These are phyloP conservation scores for Phasia obesa DNA, from an alignment of 2,888 invertebrate species.

Conservation along the genomic window DNA sequence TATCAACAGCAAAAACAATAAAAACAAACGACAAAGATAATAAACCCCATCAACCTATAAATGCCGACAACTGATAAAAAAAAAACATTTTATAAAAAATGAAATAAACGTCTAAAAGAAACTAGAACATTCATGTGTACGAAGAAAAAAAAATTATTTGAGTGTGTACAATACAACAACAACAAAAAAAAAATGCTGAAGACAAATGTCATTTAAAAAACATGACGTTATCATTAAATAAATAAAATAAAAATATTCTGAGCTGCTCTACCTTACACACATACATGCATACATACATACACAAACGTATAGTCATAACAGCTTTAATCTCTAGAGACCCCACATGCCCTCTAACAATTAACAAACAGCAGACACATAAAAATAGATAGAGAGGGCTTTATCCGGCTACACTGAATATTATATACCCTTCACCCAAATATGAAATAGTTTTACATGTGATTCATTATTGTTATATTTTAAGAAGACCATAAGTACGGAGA, in stretches of 20 bases:
- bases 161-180: not conserved
- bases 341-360: too few species aligned
- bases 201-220: constrained; percentile 62
- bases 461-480: too few species aligned
- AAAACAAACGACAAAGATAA: constrained; percentile 26
- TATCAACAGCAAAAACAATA: constrained; percentile 19
- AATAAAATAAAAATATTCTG: constrained; percentile 43
- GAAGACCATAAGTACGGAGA: too few species aligned
- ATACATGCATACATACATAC: not conserved
- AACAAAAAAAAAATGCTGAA: constrained; percentile 48
- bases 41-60: constrained; percentile 65
- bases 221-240: constrained; percentile 65
- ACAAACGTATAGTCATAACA: not conserved
- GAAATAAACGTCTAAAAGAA: constrained; percentile 29
- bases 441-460: too few species aligned
- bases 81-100: not conserved
- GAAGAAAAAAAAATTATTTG: constrained; percentile 7
- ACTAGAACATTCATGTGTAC: constrained; percentile 57
- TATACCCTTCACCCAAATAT: too few species aligned
- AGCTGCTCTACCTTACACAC: too few species aligned
- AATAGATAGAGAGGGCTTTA: too few species aligned
- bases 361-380: too few species aligned
- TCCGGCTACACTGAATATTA: too few species aligned
- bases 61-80: constrained; percentile 61
- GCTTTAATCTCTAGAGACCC: too few species aligned